Evolutionary conservation across 2,113 vertebrate genomes (phyloP).

Genomic region (Salminus brasiliensis): DNA sequence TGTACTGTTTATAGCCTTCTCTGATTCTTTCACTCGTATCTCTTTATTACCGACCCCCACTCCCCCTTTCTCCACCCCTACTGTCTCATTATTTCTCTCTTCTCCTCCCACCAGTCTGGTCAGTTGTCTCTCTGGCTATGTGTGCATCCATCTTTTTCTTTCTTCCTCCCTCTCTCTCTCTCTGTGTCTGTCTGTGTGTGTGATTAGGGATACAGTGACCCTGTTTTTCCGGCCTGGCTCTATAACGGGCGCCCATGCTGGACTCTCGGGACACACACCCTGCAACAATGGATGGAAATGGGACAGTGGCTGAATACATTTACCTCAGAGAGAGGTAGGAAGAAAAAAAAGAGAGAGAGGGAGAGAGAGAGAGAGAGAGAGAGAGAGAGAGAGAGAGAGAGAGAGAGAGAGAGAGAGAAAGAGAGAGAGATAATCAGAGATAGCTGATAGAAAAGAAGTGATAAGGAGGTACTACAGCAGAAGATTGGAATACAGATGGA

Average conservation of each 20-base stretch:
- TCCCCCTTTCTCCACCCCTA: background rate
- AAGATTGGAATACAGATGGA: constrained; percentile 17
- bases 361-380: constrained; percentile 35
- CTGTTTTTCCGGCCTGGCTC: constrained; percentile 55
- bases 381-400: constrained; percentile 30
- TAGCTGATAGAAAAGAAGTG: constrained; percentile 27
- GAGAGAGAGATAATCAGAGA: constrained; percentile 8
- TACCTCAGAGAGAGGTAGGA: constrained; percentile 42
- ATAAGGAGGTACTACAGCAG: background rate
- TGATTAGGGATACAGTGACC: constrained; percentile 59
- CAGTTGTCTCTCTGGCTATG: background rate
- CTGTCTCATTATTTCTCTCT: constrained; percentile 18
- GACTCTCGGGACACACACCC: constrained; percentile 53
- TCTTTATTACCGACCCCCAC: background rate
- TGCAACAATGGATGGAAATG: constrained; percentile 70
- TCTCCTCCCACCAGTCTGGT: constrained; percentile 2
- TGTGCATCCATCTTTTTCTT: background rate
- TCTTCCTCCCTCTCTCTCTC: background rate
- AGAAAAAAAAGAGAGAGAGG: constrained; percentile 26
- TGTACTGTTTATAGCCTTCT: background rate
- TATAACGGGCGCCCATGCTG: constrained; percentile 41
- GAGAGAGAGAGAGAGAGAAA: constrained; percentile 19
- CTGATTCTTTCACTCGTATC: background rate
- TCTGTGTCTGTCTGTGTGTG: constrained; percentile 15
- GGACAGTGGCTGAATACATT: constrained; percentile 73